Conservation (phyloP, 2,888 invertebrate genomes). For the Andrena dorsata region DNA sequence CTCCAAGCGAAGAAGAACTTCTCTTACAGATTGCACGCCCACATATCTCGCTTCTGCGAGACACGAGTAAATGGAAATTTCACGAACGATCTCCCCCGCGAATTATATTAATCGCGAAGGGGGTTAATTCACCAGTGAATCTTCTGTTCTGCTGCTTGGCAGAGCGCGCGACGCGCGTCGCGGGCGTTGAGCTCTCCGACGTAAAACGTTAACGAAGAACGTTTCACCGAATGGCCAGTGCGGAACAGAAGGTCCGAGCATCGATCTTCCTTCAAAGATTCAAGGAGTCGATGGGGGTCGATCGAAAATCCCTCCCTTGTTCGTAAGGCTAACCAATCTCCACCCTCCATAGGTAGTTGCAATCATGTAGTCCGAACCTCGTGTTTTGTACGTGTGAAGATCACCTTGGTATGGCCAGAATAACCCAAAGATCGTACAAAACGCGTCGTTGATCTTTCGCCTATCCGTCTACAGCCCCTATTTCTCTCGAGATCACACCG, state of each 20-base stretch:
- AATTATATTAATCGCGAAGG: conserved; percentile 29
- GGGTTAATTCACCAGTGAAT: conserved; percentile 6
- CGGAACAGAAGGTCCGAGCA: conserved; percentile 3
- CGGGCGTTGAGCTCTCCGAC: conserved; percentile 21
- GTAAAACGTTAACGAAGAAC: conserved; percentile 38
- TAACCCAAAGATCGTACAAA: no score
- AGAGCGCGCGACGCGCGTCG: background rate
- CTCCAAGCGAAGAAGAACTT: conserved; percentile 1
- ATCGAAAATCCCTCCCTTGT: conserved; percentile 1
- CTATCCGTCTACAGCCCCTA: background rate
- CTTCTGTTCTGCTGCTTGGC: background rate
- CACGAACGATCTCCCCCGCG: background rate
- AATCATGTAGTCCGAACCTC: no score
- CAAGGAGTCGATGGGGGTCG: conserved; percentile 10
- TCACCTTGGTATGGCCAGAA: no score
- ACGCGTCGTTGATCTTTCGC: background rate
- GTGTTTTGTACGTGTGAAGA: no score
- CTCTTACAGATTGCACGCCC: background rate
- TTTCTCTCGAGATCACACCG: background rate
- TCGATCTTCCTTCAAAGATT: conserved; percentile 35
- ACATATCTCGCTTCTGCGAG: background rate
- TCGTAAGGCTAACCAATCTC: background rate
- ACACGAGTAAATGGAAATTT: conserved; percentile 22
- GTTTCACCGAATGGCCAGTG: background rate
- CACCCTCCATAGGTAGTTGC: no score